Evolutionary conservation across 2,797 vertebrate genomes (phyloP).

Genomic region (Enteromius viviparus): DNA sequence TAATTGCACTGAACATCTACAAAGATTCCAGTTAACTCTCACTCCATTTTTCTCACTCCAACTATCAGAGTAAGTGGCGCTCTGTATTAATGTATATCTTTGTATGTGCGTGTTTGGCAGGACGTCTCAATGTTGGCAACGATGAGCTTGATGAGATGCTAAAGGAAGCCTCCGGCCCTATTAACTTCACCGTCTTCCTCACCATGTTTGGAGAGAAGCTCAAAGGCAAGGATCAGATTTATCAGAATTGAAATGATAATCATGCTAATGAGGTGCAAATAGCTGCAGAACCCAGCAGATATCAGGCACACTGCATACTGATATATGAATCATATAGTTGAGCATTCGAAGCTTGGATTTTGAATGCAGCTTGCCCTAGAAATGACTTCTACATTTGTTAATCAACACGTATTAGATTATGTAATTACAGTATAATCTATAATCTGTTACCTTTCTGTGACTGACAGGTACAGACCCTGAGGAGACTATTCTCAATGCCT

Average conservation of each 20-base stretch:
- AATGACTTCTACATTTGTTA: not conserved
- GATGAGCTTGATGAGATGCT: constrained; percentile 91
- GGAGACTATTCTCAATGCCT: constrained; percentile 89
- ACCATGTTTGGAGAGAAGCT: constrained; percentile 94
- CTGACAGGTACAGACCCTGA: constrained; percentile 86
- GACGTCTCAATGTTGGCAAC: constrained; percentile 87
- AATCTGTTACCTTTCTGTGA: constrained; percentile 21
- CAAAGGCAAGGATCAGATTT: constrained; percentile 78
- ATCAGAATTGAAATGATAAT: constrained; percentile 40
- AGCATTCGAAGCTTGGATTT: not conserved
- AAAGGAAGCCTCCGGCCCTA: constrained; percentile 86
- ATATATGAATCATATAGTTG: not conserved
- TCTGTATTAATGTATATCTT: constrained; percentile 45
- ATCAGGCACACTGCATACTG: not conserved
- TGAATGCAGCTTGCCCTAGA: not conserved
- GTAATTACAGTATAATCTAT: not conserved
- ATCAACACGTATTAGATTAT: not conserved
- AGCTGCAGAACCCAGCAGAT: constrained; percentile 15
- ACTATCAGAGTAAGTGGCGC: constrained; percentile 4
- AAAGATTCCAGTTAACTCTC: not conserved
- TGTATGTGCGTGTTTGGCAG: constrained; percentile 65
- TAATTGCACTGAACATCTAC: not conserved
- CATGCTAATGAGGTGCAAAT: constrained; percentile 35
- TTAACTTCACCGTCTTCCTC: constrained; percentile 92
- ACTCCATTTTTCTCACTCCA: not conserved